A percentile compares a stretch with the other conserved stretches of the same genome.
These are phyloP conservation scores for Clarias gariepinus DNA, from an alignment of 2,113 vertebrate species.

Conservation along the genomic window DNA sequence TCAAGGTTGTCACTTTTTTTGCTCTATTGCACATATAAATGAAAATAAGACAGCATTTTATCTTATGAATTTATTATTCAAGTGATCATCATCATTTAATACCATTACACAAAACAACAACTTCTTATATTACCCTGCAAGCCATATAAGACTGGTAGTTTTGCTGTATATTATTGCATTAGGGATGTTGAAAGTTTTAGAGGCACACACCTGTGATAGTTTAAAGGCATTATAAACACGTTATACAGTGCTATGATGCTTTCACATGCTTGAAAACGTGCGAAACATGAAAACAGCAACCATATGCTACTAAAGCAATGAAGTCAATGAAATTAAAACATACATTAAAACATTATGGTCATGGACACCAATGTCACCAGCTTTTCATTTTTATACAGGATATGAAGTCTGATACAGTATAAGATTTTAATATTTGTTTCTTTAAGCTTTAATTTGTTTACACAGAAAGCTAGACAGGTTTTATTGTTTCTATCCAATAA, in stretches of 20 bases:
- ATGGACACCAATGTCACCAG: neutral
- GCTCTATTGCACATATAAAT: neutral
- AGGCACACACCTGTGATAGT: neutral
- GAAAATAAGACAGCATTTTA: neutral
- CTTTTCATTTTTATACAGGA: neutral
- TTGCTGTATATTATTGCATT: constrained; percentile 6
- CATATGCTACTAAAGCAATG: neutral
- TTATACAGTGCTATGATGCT: neutral
- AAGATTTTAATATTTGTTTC: neutral
- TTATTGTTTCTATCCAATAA: neutral
- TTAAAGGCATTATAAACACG: neutral
- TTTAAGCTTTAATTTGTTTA: neutral
- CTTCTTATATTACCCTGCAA: neutral
- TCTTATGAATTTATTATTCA: constrained; percentile 7
- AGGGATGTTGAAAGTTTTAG: neutral
- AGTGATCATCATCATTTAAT: neutral
- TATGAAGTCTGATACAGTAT: too few relatives aligned
- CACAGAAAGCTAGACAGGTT: neutral
- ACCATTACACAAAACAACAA: neutral
- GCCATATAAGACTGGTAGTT: neutral
- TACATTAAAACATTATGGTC: neutral
- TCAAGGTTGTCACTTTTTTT: neutral
- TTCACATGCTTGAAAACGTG: neutral
- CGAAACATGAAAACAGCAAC: neutral
- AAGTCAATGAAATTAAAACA: neutral